Evolutionary conservation across 2,888 invertebrate genomes (phyloP), one percentile per base, ranked within the genome.

Genomic region (Cryptus armator): DNA sequence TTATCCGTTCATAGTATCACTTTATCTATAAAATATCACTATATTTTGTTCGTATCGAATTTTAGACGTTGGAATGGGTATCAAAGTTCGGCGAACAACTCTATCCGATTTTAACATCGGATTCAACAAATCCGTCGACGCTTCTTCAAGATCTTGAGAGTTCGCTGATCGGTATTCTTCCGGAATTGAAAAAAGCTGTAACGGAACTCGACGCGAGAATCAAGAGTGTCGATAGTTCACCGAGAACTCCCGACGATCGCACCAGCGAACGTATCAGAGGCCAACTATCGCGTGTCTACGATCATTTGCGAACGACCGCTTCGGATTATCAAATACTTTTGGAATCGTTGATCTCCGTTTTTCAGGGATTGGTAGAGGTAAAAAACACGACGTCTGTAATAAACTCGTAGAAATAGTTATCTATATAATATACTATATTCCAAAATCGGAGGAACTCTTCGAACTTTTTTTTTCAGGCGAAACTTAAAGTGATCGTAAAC

Each of bases 91-190:
- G 97, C 91, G 95, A 95, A 68, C 96, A 97, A 90, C 94, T 97
- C 81, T 97, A 97, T 94, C 97, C 97, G 29, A 95, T 97, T 68
- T 96, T 97, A 87, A 96, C 96, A 68, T 95, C 96, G 16, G 94
- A 95, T 83, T 95, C 96, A 3, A 94, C 95, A 64, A 95, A 95
- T 87, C 95, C 96, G 14, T 94, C 94, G 86, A 95, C 95, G 67
- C 94, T 97, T 86, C 93, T 95, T 48, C 92, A 94, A 44, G 95
- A 95, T 90, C 94, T 96, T 9, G 95, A 95, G 87, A 94, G 94
- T 70, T 96, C 96, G 90, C 94, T 95, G 64, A 91, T 94, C 64
- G 93, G 94, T 19, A 95, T 96, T 71, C 91, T 95, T 81, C 95
- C 95, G 48, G 96, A 96, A 90, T 94, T 96, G 53, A 95, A 95